phyloP scores from a whole-genome alignment of 2,113 vertebrate species.

The Poeciliopsis occidentalis region DNA sequence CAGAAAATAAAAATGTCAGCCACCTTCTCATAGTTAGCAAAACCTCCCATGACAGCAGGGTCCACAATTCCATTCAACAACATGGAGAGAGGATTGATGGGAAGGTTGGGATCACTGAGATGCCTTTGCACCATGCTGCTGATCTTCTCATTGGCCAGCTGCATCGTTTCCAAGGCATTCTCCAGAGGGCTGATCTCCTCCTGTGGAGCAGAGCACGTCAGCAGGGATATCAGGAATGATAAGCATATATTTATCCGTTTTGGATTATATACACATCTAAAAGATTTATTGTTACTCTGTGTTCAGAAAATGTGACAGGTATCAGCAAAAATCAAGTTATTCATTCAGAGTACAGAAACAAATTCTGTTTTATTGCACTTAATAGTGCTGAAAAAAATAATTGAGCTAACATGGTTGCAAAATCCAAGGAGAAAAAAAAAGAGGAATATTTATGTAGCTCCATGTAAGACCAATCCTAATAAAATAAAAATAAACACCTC shows the following conservation, averaged over 20 bases:
- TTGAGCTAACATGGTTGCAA: slow-evolving; percentile 32
- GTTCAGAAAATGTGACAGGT: background rate
- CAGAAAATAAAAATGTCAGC: background rate
- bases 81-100: slow-evolving; percentile 97
- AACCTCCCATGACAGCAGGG: slow-evolving; percentile 96
- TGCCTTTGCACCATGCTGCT: slow-evolving; percentile 95
- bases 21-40: slow-evolving; percentile 97
- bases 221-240: slow-evolving; percentile 6
- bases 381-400: slow-evolving; percentile 12
- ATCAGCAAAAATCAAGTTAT: background rate
- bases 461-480: slow-evolving; percentile 23
- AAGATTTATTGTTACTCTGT: background rate
- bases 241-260: slow-evolving; percentile 15
- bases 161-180: slow-evolving; percentile 98
- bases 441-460: background rate
- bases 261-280: slow-evolving; percentile 3
- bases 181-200: slow-evolving; percentile 97
- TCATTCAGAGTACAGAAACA: background rate
- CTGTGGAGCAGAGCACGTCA: slow-evolving; percentile 63
- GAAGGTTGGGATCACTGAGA: slow-evolving; percentile 88
- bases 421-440: slow-evolving; percentile 21
- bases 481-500: slow-evolving; percentile 8
- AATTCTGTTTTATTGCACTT: background rate
- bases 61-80: slow-evolving; percentile 97
- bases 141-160: slow-evolving; percentile 96